These are phyloP conservation scores for Myotis myotis DNA, from an alignment of 2,797 vertebrate species.

Conservation along the genomic window DNA sequence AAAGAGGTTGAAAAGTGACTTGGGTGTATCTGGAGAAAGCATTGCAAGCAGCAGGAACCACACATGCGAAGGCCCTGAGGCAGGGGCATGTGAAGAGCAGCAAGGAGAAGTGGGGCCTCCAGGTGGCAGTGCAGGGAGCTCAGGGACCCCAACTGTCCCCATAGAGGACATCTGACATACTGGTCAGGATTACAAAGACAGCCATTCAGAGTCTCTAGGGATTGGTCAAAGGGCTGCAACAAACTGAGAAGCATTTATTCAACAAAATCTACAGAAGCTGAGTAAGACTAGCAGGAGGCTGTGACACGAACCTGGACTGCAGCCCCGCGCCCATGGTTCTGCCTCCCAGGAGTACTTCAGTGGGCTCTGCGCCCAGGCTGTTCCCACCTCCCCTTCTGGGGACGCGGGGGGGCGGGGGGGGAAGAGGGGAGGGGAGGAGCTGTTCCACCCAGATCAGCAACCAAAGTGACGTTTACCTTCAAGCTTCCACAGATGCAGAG, in stretches of 20 bases:
- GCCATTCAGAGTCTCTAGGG: background rate
- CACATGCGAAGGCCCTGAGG: background rate
- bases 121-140: background rate
- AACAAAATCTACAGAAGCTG: background rate
- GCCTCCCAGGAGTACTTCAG: background rate
- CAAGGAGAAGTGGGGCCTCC: background rate
- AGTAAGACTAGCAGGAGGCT: background rate
- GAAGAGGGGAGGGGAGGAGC: background rate
- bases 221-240: background rate
- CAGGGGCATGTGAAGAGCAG: no score
- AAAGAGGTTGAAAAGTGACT: background rate
- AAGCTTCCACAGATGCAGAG: background rate
- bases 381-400: no score
- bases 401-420: rapidly evolving
- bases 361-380: no score
- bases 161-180: background rate
- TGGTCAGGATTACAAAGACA: background rate
- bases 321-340: no score
- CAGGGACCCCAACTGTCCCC: background rate
- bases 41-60: background rate
- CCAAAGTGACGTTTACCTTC: no score
- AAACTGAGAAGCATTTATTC: background rate
- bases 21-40: rapidly evolving
- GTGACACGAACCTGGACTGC: no score
- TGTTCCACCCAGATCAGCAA: background rate